Evolutionary conservation across 2,797 vertebrate genomes (phyloP).

Genomic region (Chlorospingus flavigularis): DNA sequence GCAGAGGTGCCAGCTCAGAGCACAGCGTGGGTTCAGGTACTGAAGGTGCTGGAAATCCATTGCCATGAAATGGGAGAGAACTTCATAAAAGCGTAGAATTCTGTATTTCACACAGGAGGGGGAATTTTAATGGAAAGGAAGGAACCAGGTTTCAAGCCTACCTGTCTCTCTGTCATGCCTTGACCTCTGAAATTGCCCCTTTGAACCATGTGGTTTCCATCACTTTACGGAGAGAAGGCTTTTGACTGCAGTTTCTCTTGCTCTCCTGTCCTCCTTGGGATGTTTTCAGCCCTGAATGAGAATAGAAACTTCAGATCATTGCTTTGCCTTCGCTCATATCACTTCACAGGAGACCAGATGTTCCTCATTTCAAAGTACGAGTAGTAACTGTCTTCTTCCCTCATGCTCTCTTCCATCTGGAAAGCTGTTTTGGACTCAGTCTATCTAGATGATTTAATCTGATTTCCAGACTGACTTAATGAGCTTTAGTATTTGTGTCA

Average conservation of each 20-base stretch:
- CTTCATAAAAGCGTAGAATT: neutral
- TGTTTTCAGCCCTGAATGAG: neutral
- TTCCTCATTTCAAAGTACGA: neutral
- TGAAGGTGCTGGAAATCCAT: neutral
- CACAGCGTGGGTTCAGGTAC: neutral
- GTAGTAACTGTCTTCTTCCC: neutral
- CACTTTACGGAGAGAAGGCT: neutral
- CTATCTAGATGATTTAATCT: neutral
- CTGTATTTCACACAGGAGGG: neutral
- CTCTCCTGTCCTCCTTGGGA: neutral
- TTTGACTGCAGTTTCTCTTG: neutral
- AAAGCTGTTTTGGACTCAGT: neutral
- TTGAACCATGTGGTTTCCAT: neutral
- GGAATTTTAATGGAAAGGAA: neutral
- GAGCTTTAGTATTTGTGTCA: neutral
- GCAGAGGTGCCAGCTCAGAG: neutral
- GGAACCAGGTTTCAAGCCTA: neutral
- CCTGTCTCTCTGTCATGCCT: neutral
- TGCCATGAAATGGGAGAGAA: neutral
- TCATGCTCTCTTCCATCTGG: neutral
- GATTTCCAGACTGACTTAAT: neutral
- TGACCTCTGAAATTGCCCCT: neutral
- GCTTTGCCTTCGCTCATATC: neutral
- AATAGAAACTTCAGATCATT: neutral
- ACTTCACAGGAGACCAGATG: neutral